Base-by-base conservation (phyloP, 2,888 invertebrate species). In the Nymphalis c-album region DNA sequence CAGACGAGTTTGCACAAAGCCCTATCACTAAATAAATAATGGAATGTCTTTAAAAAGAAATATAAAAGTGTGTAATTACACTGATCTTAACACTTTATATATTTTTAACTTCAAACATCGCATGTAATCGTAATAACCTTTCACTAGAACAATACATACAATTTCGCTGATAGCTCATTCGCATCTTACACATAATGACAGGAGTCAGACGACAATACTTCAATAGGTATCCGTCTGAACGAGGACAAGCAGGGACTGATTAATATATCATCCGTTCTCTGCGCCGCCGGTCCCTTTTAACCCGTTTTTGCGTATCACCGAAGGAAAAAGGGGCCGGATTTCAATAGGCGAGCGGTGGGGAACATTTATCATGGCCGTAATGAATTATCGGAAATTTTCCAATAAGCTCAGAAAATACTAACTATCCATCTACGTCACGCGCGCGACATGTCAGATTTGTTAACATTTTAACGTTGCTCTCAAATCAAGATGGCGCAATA, bases 231-330 rank as follows among this genome's bases (percentile, higher is more conserved):
- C 80, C 83, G 80, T 76, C 76, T 76, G 63, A 70, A 73, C 73
- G 76, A 80, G 81, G 86, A 86, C 89, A 86, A 78, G 85, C 84
- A 83, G 82, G 80, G 86, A 88, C 90, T 90, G 90, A 91, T 91
- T 90, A 78, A 78, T 78, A 90, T 86, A 88, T 88, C 90, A 87
- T 87, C 83, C 87, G 87, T 82, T 84, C 83, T 83, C 20, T 83
- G 83, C 82, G 81, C 80, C 82, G 81, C 80, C 80, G 80, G 79
- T 80, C 85, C 85, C 84, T 86, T 83, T 83, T 84, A 85, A 88
- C 88, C 87, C 89, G 78, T 89, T 91, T 90, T 88, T 89, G 90
- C 90, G 86, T 90, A 90, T 91, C 90, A 91, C 89, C 84, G 80
- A 85, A 88, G 90, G 87, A 88, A 90, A 91, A 90, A 88, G 90